Evolutionary conservation across 2,113 vertebrate genomes (phyloP), one percentile per base, ranked within the genome.

Genomic region (Mirounga angustirostris): DNA sequence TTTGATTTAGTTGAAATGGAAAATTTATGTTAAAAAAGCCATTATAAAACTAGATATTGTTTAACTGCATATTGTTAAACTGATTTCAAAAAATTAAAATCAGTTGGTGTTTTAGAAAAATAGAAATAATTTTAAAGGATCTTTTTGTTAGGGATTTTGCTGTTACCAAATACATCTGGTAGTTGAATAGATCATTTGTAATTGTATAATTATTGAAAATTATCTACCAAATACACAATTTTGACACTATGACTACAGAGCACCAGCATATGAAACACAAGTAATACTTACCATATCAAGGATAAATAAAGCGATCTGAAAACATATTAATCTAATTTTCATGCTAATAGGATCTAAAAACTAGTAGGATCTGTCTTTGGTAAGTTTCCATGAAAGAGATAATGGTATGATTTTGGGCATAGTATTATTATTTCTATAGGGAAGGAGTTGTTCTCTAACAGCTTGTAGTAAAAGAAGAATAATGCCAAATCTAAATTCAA

Each of bases 21-120:
- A 96, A 98, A 96, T 50, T 95, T 97, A 96, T 83, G 15, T 95
- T 95, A 81, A 91, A 98, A 54, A 65, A 88, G 30, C 52, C 24
- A 81, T 65, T 52, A 67, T 56, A 89, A 94, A 94, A 86, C 26
- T 61, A 11, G n/a, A 30, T 33, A 90, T 8, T 78, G 43, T 78
- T 50, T 50, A 78, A 78, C 74, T 78, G 43, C 15, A 94, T 61
- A 65, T 8, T 84, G 40, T 82, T 87, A 95, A 84, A 80, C n/a
- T 95, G 40, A 16, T 79, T 87, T 96, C 36, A 94, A 13, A 94
- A 95, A 82, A 52, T 83, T 67, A 97, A 96, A 97, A 63, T 1
- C 76, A 92, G 10, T 71, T 89, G 30, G 2, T 89, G 16, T 46
- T 97, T 93, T 21, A 89, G 5, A 56, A 97, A 50, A 87, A 15